Evolutionary conservation across 2,888 invertebrate species (phyloP).

Genomic region (Tridacna crocea): DNA sequence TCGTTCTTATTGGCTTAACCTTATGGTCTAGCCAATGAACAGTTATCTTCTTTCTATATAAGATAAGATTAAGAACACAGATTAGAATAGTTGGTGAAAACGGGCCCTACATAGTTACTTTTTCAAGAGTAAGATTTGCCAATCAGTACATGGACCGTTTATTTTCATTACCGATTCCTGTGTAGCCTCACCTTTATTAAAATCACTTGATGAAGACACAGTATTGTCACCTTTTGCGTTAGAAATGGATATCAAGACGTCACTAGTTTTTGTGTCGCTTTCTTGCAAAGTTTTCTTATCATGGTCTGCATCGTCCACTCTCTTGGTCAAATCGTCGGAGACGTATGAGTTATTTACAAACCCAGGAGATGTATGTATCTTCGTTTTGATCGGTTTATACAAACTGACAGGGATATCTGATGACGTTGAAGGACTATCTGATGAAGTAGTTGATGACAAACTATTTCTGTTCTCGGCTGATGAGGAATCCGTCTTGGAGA

Average conservation of each 20-base stretch:
- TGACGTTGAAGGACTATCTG: background rate
- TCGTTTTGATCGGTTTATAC: slow-evolving; percentile 21
- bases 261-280: background rate
- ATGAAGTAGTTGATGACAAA: background rate
- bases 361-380: slow-evolving; percentile 17
- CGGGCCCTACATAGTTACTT: no score
- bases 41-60: no score
- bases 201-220: background rate
- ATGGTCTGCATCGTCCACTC: background rate
- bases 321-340: background rate
- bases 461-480: background rate
- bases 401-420: slow-evolving; percentile 12
- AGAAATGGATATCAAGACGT: slow-evolving; percentile 1
- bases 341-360: background rate
- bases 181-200: background rate
- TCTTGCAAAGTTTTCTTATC: background rate
- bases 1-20: no score
- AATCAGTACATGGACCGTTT: no score
- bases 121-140: no score
- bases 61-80: no score
- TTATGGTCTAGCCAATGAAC: no score
- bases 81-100: no score
- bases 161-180: no score
- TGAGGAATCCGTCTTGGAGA: background rate
- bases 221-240: background rate